Conservation (phyloP, 2,797 vertebrate species). For the Coccyzus lansbergi region DNA sequence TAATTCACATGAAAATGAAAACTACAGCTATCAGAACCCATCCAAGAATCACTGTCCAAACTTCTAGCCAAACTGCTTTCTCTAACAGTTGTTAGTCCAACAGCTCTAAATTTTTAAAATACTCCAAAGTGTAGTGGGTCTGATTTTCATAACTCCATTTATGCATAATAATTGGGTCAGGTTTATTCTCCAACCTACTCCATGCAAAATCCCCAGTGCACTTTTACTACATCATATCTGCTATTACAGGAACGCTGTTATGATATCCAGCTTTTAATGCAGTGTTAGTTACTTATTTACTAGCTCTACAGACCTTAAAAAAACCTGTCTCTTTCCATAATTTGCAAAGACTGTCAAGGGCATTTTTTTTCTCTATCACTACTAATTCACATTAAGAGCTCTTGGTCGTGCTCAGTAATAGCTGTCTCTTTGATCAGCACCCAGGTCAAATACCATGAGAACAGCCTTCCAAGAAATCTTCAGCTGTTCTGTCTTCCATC, state of each 20-base stretch:
- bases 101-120: background rate
- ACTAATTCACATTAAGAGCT: background rate
- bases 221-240: background rate
- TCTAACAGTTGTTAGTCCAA: background rate
- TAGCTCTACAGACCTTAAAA: background rate
- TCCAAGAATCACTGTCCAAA: background rate
- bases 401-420: conserved; percentile 13
- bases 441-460: conserved; percentile 49
- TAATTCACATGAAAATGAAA: conserved; percentile 4
- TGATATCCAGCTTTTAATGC: background rate
- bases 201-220: background rate
- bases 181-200: background rate
- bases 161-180: background rate
- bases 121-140: background rate
- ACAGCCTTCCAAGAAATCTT: conserved; percentile 24
- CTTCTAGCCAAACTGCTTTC: background rate
- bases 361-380: background rate
- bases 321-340: background rate
- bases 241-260: background rate
- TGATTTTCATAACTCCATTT: background rate
- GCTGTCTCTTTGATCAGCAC: conserved; percentile 50
- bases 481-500: conserved; percentile 51
- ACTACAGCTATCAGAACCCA: background rate
- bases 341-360: background rate
- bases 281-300: background rate